phyloP scores from a whole-genome alignment of 2,113 vertebrate genomes.

The Hippocampus barbouri region DNA sequence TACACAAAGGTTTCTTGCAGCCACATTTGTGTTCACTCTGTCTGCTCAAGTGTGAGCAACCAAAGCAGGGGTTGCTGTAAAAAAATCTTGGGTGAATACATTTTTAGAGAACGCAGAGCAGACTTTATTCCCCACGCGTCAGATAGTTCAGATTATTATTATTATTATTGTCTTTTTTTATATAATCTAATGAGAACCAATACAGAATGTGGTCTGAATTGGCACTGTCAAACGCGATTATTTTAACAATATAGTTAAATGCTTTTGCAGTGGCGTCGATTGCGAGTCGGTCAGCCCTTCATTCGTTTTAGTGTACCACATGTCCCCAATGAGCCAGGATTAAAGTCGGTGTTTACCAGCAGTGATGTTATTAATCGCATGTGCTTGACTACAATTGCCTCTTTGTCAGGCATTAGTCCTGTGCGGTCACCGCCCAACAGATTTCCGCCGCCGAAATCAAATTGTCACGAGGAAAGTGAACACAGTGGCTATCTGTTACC shows the following conservation, averaged over 20 bases:
- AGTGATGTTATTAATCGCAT: neutral
- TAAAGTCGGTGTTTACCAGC: neutral
- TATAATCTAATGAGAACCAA: neutral
- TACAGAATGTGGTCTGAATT: neutral
- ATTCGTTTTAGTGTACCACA: neutral
- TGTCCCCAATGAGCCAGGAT: neutral
- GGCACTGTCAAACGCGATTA: neutral
- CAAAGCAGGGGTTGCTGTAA: neutral
- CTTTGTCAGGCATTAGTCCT: conserved; percentile 21
- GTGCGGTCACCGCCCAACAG: conserved; percentile 29
- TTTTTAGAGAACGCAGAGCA: neutral
- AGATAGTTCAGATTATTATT: neutral
- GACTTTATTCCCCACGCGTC: neutral
- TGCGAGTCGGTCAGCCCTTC: neutral
- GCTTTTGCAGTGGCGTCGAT: neutral
- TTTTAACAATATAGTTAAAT: neutral
- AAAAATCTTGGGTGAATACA: neutral
- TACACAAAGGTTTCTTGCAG: neutral
- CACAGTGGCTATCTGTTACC: conserved; percentile 62
- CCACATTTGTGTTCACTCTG: neutral
- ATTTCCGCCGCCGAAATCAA: conserved; percentile 27
- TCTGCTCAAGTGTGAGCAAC: neutral
- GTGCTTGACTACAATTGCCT: neutral
- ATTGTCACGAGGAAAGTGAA: conserved; percentile 48
- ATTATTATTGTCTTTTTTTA: neutral